Evolutionary conservation across 1,140 invertebrate species (phyloP).

Genomic region (Drosophila orena): DNA sequence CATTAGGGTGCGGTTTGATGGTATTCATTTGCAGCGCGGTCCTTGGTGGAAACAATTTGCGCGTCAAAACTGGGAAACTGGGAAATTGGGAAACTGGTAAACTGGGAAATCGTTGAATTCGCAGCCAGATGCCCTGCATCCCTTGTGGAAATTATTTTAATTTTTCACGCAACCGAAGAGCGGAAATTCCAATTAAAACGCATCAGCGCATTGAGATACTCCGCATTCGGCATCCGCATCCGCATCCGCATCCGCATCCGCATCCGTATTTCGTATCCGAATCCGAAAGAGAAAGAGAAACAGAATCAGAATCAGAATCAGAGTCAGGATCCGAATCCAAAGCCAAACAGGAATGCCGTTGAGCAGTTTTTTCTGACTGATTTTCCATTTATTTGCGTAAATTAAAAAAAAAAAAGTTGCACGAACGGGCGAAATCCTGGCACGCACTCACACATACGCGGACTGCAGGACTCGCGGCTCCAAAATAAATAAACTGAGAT

Average conservation of each 20-base stretch:
- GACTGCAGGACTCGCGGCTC: constrained; percentile 22
- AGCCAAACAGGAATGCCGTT: constrained; percentile 31
- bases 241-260: constrained; percentile 14
- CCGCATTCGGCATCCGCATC: constrained; percentile 9
- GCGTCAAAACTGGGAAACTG: constrained; percentile 53
- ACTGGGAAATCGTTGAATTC: constrained; percentile 40
- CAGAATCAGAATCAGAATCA: constrained; percentile 1
- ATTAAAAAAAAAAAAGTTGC: constrained; percentile 46
- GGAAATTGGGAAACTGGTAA: constrained; percentile 22
- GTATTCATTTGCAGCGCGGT: background rate
- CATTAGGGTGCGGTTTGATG: constrained; percentile 27
- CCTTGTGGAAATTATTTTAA: constrained; percentile 67
- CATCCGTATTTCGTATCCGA: constrained; percentile 24
- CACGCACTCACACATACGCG: constrained; percentile 17
- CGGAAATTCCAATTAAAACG: constrained; percentile 83
- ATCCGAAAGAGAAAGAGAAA: constrained; percentile 10
- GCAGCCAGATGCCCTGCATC: constrained; percentile 1
- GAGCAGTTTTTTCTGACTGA: constrained; percentile 61
- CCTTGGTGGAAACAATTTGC: constrained; percentile 24
- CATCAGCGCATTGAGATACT: constrained; percentile 61
- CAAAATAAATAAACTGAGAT: constrained; percentile 77
- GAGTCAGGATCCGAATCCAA: constrained; percentile 13
- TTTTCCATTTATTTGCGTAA: constrained; percentile 80
- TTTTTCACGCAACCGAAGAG: constrained; percentile 65
- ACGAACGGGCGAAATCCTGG: constrained; percentile 19